A percentile compares a stretch with the other conserved stretches of the same genome.
Evolutionary conservation across 2,888 invertebrate species (phyloP).

Genomic region (Smittia aterrima): DNA sequence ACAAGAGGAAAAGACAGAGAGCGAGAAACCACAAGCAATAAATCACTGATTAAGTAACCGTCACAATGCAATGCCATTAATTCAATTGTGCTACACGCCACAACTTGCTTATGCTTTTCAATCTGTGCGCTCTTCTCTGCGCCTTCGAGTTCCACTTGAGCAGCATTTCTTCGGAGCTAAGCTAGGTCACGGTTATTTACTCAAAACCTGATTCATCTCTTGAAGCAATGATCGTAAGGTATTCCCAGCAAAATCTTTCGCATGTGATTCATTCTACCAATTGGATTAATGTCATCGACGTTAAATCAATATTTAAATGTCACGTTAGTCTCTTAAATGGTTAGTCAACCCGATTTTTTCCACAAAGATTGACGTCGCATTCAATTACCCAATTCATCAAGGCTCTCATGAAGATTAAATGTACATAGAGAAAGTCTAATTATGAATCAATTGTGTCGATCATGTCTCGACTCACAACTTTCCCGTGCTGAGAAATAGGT

Average conservation of each 20-base stretch:
- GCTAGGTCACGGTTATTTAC: not conserved
- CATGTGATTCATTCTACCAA: too few species aligned
- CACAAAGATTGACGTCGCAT: not conserved
- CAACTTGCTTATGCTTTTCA: conserved; percentile 3
- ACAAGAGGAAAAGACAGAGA: not conserved
- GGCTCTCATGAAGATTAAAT: not conserved
- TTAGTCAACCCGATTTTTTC: too few species aligned
- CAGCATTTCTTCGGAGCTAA: not conserved
- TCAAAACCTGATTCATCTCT: not conserved
- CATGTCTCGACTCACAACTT: not conserved
- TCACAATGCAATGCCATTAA: not conserved
- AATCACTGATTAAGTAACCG: not conserved
- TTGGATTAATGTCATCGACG: too few species aligned
- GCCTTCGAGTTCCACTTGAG: too few species aligned
- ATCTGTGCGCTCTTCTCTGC: too few species aligned
- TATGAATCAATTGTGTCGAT: conserved; percentile 2
- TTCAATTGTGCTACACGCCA: not conserved
- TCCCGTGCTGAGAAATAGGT: conserved; percentile 10
- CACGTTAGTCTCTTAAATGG: too few species aligned
- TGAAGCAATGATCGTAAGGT: not conserved
- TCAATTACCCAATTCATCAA: not conserved
- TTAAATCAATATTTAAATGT: conserved; percentile 1
- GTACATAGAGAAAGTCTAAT: not conserved
- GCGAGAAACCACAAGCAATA: not conserved
- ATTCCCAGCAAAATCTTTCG: too few species aligned